Conservation (phyloP, 2,113 vertebrate genomes). For the Sapajus apella region DNA sequence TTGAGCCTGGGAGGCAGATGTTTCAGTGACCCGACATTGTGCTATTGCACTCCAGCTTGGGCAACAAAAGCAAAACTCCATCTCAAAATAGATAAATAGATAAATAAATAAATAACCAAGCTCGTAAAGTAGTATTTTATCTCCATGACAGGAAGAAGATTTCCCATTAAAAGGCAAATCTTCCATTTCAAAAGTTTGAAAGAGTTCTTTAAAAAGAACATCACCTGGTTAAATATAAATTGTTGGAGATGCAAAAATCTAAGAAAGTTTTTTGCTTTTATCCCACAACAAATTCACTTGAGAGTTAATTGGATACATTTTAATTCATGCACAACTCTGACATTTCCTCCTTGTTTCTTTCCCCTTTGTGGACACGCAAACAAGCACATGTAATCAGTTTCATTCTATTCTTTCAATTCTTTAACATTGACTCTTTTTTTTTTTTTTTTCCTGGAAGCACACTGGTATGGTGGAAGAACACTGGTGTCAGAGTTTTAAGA, state of each 20-base stretch:
- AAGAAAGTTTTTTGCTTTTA: conserved; percentile 42
- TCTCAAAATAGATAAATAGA: too few species aligned
- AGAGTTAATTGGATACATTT: conserved; percentile 20
- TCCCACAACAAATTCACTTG: not conserved
- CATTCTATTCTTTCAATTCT: not conserved
- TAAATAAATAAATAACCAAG: not conserved
- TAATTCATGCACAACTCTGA: not conserved
- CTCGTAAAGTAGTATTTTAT: conserved; percentile 19
- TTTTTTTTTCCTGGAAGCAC: not conserved
- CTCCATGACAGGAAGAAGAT: not conserved
- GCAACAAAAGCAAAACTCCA: too few species aligned
- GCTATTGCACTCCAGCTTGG: too few species aligned
- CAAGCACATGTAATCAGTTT: not conserved
- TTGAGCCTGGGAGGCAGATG: too few species aligned
- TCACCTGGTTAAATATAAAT: conserved; percentile 34
- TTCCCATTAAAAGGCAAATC: conserved; percentile 27
- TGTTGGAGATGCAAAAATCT: not conserved
- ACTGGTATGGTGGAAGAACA: not conserved
- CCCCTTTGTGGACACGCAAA: not conserved
- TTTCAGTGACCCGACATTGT: too few species aligned
- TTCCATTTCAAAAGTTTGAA: conserved; percentile 51
- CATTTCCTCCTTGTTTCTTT: not conserved
- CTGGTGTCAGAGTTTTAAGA: not conserved
- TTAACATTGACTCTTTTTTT: not conserved
- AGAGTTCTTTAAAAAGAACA: conserved; percentile 32